Evolutionary conservation across 2,888 invertebrate species (phyloP).

Genomic region (Plusia festucae): DNA sequence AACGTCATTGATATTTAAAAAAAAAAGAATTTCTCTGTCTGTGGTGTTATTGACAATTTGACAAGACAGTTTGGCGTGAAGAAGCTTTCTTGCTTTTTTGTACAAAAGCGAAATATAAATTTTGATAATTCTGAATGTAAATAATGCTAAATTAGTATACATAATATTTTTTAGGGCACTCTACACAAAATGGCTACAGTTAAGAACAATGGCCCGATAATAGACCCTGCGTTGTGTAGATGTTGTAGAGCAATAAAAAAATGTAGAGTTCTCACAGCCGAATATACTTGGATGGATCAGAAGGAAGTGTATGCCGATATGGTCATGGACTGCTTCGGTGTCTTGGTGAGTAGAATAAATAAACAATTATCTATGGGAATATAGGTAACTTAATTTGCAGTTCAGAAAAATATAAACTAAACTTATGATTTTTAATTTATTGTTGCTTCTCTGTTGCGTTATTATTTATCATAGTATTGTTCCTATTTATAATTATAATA

Average conservation of each 20-base stretch:
- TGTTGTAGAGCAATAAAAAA: conserved; percentile 85
- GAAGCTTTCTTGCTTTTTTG: conserved; percentile 31
- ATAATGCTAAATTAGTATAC: conserved; percentile 38
- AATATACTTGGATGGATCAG: conserved; percentile 84
- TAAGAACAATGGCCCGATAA: conserved; percentile 80
- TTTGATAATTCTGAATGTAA: conserved; percentile 51
- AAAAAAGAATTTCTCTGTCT: too few relatives aligned
- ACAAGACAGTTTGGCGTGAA: conserved; percentile 39
- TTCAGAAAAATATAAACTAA: too few relatives aligned
- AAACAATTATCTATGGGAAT: background rate
- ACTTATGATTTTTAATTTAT: too few relatives aligned
- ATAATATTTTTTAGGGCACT: conserved; percentile 8
- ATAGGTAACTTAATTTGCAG: background rate
- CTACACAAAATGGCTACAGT: conserved; percentile 71
- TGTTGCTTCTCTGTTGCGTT: too few relatives aligned
- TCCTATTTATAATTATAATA: too few relatives aligned
- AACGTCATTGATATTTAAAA: too few relatives aligned
- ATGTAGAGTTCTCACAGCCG: conserved; percentile 82
- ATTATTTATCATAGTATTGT: too few relatives aligned
- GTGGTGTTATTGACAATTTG: conserved; percentile 54
- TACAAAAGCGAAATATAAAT: conserved; percentile 24
- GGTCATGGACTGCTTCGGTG: conserved; percentile 86
- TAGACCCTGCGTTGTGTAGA: conserved; percentile 84
- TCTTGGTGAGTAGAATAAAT: conserved; percentile 73
- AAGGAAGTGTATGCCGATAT: conserved; percentile 84